A percentile compares a stretch with the other conserved stretches of the same genome.
These are phyloP conservation scores for Acrocera orbiculus DNA, from an alignment of 2,888 invertebrate genomes.

Conservation along the genomic window DNA sequence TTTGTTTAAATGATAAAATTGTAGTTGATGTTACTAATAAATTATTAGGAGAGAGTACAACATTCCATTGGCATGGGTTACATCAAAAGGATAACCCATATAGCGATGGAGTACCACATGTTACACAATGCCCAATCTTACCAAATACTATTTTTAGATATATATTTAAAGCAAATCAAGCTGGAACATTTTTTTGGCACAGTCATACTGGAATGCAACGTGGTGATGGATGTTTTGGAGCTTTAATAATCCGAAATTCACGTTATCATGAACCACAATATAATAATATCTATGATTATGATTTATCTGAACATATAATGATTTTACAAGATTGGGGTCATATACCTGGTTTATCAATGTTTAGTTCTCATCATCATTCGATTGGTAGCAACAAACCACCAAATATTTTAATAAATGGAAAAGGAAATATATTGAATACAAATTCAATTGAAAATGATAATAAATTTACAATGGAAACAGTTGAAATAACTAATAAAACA, in stretches of 20 bases:
- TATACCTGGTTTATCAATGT: constrained; percentile 50
- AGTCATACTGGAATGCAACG: constrained; percentile 69
- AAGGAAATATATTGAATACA: constrained; percentile 36
- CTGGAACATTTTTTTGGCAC: constrained; percentile 78
- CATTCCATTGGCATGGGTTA: constrained; percentile 85
- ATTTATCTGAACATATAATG: constrained; percentile 54
- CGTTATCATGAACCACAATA: constrained; percentile 43
- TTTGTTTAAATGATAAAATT: constrained; percentile 69
- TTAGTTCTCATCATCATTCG: constrained; percentile 71
- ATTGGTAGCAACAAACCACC: constrained; percentile 67
- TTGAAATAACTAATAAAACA: background rate
- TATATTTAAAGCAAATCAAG: constrained; percentile 49
- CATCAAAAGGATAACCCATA: constrained; percentile 62
- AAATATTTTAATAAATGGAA: constrained; percentile 65
- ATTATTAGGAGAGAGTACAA: constrained; percentile 61
- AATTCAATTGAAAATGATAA: background rate
- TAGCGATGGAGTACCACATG: constrained; percentile 77
- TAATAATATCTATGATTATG: constrained; percentile 58
- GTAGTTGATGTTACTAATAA: constrained; percentile 69
- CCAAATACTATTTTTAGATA: constrained; percentile 62
- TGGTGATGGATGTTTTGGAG: constrained; percentile 68
- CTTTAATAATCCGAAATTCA: constrained; percentile 55
- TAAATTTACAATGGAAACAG: constrained; percentile 2
- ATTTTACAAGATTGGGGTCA: constrained; percentile 71
- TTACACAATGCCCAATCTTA: constrained; percentile 69